Percentiles rank a stretch among this genome's conserved stretches.
Conservation (phyloP, 2,113 vertebrate species). For the Mesembrinibis cayennensis region DNA sequence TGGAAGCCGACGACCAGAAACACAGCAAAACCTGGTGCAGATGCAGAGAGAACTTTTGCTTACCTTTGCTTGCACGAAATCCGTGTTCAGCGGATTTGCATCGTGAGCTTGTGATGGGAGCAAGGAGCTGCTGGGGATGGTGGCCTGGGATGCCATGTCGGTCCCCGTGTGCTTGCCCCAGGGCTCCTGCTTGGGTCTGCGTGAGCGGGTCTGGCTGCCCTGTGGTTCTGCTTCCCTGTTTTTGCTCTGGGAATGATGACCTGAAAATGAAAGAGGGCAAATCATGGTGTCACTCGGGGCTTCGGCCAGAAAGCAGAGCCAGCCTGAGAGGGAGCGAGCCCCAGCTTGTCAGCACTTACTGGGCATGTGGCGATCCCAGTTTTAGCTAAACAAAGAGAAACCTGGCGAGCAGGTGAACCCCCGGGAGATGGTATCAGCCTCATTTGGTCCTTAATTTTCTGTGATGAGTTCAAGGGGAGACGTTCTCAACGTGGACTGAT, state of each 20-base stretch:
- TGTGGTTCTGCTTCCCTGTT: background rate
- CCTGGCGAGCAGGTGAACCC: background rate
- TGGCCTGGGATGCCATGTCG: background rate
- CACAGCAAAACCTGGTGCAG: background rate
- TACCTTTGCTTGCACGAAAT: background rate
- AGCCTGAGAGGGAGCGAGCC: background rate
- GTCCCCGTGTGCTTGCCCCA: background rate
- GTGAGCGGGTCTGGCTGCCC: background rate
- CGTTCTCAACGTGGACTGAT: accelerated
- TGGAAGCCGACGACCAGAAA: background rate
- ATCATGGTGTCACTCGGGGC: accelerated
- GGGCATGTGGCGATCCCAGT: background rate
- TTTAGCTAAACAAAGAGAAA: background rate
- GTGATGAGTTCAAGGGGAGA: background rate
- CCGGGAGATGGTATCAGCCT: background rate
- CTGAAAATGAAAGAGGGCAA: background rate
- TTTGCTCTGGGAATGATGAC: background rate
- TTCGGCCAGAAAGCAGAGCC: background rate
- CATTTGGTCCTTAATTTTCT: background rate
- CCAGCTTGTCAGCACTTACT: too few relatives aligned
- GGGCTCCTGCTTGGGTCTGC: background rate
- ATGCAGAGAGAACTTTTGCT: background rate
- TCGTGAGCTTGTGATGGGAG: background rate
- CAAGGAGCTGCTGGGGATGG: background rate
- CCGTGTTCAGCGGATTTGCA: background rate